Percentiles rank a stretch among this genome's conserved stretches.
phyloP scores from a whole-genome alignment of 2,113 vertebrate species.

The Erinaceus europaeus region DNA sequence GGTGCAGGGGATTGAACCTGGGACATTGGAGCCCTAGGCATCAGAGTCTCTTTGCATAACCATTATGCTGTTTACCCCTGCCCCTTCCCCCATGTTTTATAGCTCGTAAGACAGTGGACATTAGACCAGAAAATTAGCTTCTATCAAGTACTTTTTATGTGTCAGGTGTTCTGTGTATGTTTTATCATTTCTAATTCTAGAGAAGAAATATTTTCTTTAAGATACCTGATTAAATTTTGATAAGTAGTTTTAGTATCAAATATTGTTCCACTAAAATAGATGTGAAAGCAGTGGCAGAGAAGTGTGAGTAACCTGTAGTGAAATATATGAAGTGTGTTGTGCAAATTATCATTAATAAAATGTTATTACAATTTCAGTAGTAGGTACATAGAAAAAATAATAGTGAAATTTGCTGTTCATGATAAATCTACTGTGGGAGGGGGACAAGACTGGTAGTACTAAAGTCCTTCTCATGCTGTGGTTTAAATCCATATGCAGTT shows the following conservation, averaged over 20 bases:
- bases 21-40: no score
- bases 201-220: conserved; percentile 3
- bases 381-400: neutral
- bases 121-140: neutral
- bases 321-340: neutral
- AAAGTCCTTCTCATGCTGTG: neutral
- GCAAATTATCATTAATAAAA: neutral
- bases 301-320: neutral
- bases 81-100: neutral
- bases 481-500: neutral
- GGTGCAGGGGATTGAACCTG: no score
- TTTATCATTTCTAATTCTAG: neutral
- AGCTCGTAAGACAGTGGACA: neutral
- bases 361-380: neutral
- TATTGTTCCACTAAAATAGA: neutral
- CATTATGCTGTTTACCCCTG: no score
- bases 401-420: neutral
- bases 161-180: neutral
- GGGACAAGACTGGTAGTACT: neutral
- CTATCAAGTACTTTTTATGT: neutral
- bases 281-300: neutral
- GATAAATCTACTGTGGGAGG: neutral
- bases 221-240: neutral
- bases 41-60: no score
- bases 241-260: conserved; percentile 1